Evolutionary conservation across 2,888 invertebrate genomes (phyloP).

Genomic region (Tortrix viridana): DNA sequence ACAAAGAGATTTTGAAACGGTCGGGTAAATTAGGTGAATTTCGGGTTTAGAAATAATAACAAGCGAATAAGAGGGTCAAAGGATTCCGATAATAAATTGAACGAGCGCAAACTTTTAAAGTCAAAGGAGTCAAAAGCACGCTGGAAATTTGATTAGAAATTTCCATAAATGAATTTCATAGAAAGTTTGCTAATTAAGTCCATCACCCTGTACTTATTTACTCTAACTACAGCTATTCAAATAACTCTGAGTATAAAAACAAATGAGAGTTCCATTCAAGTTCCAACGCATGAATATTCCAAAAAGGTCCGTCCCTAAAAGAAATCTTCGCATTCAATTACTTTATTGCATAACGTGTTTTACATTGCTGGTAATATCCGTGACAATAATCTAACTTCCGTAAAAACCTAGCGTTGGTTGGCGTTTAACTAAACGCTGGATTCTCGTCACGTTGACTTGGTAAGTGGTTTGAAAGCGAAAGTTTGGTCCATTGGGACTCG

Average conservation of each 20-base stretch:
- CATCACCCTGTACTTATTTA: slow-evolving; percentile 11
- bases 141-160: no score
- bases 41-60: neutral
- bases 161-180: slow-evolving; percentile 1
- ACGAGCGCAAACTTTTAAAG: slow-evolving; percentile 4
- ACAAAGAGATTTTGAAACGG: slow-evolving; percentile 29
- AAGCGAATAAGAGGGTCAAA: slow-evolving; percentile 9
- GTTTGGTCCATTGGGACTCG: slow-evolving; percentile 53
- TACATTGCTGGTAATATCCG: slow-evolving; percentile 13
- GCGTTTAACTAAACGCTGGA: slow-evolving; percentile 36
- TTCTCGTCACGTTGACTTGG: slow-evolving; percentile 50
- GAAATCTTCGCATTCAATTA: slow-evolving; percentile 6
- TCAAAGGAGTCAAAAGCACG: no score
- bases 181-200: neutral
- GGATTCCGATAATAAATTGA: slow-evolving; percentile 11
- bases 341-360: slow-evolving; percentile 17
- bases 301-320: slow-evolving; percentile 8
- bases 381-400: slow-evolving; percentile 9
- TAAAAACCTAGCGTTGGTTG: slow-evolving; percentile 43
- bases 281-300: slow-evolving; percentile 26
- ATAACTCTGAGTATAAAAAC: slow-evolving; percentile 7
- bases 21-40: neutral
- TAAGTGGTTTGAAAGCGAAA: slow-evolving; percentile 56
- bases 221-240: slow-evolving; percentile 10
- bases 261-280: slow-evolving; percentile 20